A percentile compares a stretch with the other conserved stretches of the same genome.
Evolutionary conservation across 2,797 vertebrate genomes (phyloP).

Genomic region (Urosaurus nigricauda): DNA sequence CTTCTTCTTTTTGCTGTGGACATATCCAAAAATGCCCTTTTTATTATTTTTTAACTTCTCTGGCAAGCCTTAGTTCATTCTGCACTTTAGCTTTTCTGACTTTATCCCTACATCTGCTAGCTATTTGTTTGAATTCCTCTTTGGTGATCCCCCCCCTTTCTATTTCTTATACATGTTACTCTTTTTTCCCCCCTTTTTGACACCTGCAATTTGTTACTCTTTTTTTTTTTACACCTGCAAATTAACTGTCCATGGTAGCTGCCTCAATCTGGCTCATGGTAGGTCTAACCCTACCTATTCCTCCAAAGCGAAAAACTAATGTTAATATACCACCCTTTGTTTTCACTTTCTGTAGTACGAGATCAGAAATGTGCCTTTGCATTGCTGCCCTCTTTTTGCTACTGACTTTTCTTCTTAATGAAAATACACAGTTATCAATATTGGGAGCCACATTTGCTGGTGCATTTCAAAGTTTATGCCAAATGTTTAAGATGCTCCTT

Average conservation of each 20-base stretch:
- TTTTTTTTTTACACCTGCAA: neutral
- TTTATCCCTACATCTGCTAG: no score
- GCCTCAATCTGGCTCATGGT: neutral
- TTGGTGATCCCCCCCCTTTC: no score
- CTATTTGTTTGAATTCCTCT: no score
- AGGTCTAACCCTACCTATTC: neutral
- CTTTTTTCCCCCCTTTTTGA: no score
- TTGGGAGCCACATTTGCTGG: neutral
- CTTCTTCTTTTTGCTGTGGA: no score
- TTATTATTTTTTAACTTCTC: no score
- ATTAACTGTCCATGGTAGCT: neutral
- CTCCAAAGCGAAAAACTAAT: neutral
- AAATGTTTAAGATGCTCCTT: neutral
- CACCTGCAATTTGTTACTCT: neutral
- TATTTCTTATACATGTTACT: no score
- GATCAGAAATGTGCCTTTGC: neutral
- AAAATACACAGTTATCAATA: neutral
- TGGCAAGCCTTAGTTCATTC: no score
- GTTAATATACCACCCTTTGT: neutral
- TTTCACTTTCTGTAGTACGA: neutral
- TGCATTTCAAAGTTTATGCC: slow-evolving; percentile 1
- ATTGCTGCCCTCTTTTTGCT: neutral
- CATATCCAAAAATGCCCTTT: no score
- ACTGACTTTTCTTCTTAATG: neutral
- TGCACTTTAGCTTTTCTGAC: no score